Base-by-base conservation (phyloP, 92 coral and sea anemone genomes). In the Heliopora coerulea region DNA sequence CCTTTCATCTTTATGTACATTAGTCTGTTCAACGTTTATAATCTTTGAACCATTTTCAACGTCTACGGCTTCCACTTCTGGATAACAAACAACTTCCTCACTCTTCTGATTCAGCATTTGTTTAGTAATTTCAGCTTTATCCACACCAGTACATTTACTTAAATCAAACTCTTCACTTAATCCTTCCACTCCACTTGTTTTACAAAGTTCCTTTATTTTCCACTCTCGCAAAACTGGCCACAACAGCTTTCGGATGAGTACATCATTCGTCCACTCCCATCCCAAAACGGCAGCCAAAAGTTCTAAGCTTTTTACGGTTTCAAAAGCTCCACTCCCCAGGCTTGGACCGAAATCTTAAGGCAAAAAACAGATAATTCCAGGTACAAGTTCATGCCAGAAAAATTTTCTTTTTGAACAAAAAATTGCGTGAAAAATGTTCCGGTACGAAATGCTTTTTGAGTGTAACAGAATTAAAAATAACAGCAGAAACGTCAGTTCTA, bases 181-280 rank as follows among this genome's bases (percentile, higher is more conserved):
- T 15, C n/a, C 52, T 46, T 46, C n/a, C 52, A 46, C 52, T 46
- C 17, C 52, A 46, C n/a, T n/a, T 8, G 14, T 46, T 46, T n/a
- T 46, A 46, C n/a, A 46, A 6, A 46, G 10, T 2, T 46, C 52
- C 2, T n/a, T 46, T 46, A 2, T 28, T 32, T 79, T 78, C 99
- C 99, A 90, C 7, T 62, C 57, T 27, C 67, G 39, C 31, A 95
- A 67, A 62, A 95, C 65, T 41, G 78, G 84, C 97, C 97, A 95
- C 19, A 95, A 62, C 54, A 75, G 56, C 25, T 83, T 78, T 31
- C 90, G 59, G 25, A 88, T 74, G 15, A 95, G 93, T 5, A 68
- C 79, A 62, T 88, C 80, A 18, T 86, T 66, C 17, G 86, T 79
- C 99, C 99, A 95, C 56, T 81, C 79, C 99, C 99, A 90, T 19